These are phyloP conservation scores for Artibeus jamaicensis DNA, from an alignment of 2,797 vertebrate species.

Conservation along the genomic window DNA sequence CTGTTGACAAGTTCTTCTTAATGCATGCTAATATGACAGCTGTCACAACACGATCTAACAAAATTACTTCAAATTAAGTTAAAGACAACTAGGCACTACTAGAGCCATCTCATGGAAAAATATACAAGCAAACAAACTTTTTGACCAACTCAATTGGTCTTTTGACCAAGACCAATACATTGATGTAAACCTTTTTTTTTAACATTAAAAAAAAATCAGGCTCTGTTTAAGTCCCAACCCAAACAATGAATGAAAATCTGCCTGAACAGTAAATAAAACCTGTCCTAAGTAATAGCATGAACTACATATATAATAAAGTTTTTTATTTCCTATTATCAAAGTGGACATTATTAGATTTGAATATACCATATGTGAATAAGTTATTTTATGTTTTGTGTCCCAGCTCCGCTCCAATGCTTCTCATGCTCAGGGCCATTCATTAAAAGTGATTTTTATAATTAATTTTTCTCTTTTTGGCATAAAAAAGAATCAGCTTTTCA, in stretches of 20 bases:
- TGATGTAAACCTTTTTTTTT: neutral
- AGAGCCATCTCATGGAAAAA: neutral
- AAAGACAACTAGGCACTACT: neutral
- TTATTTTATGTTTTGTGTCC: neutral
- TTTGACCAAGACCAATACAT: neutral
- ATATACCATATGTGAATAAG: neutral
- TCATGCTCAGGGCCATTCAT: neutral
- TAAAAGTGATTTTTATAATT: neutral
- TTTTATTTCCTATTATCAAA: neutral
- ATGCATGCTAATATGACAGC: neutral
- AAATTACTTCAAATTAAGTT: neutral
- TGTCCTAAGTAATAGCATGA: neutral
- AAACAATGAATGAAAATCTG: neutral
- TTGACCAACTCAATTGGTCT: neutral
- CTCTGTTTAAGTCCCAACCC: neutral
- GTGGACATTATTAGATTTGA: neutral
- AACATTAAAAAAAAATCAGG: neutral
- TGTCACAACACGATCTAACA: neutral
- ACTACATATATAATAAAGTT: neutral
- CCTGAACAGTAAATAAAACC: neutral
- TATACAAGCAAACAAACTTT: neutral
- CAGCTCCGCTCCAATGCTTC: neutral
- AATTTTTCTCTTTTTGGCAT: neutral
- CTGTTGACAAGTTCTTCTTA: neutral
- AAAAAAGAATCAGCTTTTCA: neutral